phyloP scores from a whole-genome alignment of 2,797 vertebrate genomes.

The Bovichtus variegatus region DNA sequence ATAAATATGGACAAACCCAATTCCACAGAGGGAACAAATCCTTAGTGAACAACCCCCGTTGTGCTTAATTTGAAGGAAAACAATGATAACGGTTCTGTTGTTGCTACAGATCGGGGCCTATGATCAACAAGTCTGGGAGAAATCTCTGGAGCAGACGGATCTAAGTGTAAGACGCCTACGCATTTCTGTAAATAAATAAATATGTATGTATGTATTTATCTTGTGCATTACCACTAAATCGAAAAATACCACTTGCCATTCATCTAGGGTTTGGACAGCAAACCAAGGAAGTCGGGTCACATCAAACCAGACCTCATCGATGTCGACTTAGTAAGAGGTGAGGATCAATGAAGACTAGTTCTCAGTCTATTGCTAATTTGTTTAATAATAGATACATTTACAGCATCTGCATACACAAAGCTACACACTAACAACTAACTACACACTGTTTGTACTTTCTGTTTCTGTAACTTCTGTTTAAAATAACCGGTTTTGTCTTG shows the following conservation, averaged over 20 bases:
- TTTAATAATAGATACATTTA: not conserved
- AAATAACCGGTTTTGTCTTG: not conserved
- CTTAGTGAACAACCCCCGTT: not conserved
- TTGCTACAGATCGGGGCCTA: constrained; percentile 92
- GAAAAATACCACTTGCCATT: not conserved
- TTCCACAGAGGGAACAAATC: not conserved
- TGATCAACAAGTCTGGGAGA: constrained; percentile 97
- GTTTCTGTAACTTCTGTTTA: not conserved
- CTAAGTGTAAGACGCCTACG: constrained; percentile 86
- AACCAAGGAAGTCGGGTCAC: constrained; percentile 95
- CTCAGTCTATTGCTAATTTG: not conserved
- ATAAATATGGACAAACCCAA: not conserved
- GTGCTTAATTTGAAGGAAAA: not conserved
- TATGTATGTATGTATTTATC: not conserved
- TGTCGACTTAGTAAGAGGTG: constrained; percentile 98
- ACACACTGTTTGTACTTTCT: not conserved
- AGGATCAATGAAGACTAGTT: constrained; percentile 35
- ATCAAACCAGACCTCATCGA: constrained; percentile 98
- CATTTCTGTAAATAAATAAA: not conserved
- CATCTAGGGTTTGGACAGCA: constrained; percentile 92
- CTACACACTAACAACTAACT: not conserved
- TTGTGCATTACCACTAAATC: not conserved
- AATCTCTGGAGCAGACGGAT: constrained; percentile 91
- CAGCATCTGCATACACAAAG: not conserved
- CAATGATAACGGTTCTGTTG: constrained; percentile 44